A percentile compares a stretch with the other conserved stretches of the same genome.
Conservation (phyloP, 1,140 invertebrate species). For the Meteorus sp. region DNA sequence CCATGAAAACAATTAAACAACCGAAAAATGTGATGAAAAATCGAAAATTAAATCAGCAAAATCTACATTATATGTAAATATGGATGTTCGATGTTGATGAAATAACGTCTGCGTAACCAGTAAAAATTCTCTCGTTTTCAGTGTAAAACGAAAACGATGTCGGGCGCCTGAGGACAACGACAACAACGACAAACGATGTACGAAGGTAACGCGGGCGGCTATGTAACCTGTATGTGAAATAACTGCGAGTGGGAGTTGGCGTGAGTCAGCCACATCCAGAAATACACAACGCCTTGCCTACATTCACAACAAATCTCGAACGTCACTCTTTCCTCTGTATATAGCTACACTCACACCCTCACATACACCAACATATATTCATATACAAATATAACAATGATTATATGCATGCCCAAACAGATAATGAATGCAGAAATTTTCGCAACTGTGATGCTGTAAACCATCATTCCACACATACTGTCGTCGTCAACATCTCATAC, state of each 20-base stretch:
- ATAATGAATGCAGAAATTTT: not conserved
- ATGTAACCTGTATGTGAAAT: conserved; percentile 26
- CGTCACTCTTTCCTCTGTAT: not conserved
- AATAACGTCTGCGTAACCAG: conserved; percentile 11
- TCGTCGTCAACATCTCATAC: not conserved
- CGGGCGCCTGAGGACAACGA: not conserved
- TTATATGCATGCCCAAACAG: too few species aligned
- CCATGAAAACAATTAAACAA: too few species aligned
- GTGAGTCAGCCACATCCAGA: conserved; percentile 25
- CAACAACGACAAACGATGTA: conserved; percentile 23
- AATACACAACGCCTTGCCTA: conserved; percentile 21
- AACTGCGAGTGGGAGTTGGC: conserved; percentile 21
- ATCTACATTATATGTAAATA: conserved; percentile 16
- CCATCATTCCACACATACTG: conserved; percentile 8
- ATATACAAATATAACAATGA: too few species aligned
- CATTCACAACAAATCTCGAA: conserved; percentile 23
- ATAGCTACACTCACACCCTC: too few species aligned
- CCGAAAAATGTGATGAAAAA: too few species aligned
- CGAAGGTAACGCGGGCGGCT: conserved; percentile 20
- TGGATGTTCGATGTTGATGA: conserved; percentile 11
- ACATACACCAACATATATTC: too few species aligned
- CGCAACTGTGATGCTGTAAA: not conserved
- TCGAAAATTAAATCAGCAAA: too few species aligned
- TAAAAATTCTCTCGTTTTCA: not conserved
- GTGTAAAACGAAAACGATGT: not conserved